Evolutionary conservation across 2,888 invertebrate species (phyloP).

Genomic region (Orgyia antiqua): DNA sequence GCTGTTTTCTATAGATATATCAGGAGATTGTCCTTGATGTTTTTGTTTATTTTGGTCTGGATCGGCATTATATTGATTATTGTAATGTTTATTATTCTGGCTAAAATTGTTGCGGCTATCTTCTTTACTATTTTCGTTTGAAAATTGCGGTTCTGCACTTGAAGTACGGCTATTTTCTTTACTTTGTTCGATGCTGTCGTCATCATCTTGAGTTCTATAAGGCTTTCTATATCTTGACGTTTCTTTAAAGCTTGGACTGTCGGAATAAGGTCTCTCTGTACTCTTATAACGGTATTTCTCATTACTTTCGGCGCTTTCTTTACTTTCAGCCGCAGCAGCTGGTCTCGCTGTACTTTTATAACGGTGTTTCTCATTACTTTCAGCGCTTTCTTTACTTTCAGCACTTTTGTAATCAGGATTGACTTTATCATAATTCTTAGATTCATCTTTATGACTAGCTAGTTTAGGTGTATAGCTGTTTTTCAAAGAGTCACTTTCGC

Average conservation of each 20-base stretch:
- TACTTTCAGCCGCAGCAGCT: conserved; percentile 13
- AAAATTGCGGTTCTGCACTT: conserved; percentile 4
- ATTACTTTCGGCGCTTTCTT: conserved; percentile 12
- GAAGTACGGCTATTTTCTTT: conserved; percentile 1
- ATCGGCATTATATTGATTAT: not conserved
- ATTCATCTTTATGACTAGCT: conserved; percentile 8
- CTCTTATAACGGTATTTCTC: conserved; percentile 4
- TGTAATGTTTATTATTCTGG: not conserved
- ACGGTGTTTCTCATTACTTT: conserved; percentile 8
- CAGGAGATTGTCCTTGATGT: not conserved
- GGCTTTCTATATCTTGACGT: conserved; percentile 8
- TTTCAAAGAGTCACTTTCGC: conserved; percentile 8
- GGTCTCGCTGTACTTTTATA: conserved; percentile 5
- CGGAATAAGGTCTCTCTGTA: conserved; percentile 6
- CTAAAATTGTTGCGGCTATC: not conserved
- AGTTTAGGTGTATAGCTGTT: conserved; percentile 7
- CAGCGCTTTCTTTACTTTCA: conserved; percentile 14
- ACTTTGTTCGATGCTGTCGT: not conserved
- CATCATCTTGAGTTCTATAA: conserved; percentile 4
- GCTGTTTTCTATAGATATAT: conserved; percentile 19
- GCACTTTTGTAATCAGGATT: conserved; percentile 9
- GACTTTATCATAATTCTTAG: conserved; percentile 10
- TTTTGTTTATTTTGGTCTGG: conserved; percentile 6
- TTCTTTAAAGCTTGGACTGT: conserved; percentile 17
- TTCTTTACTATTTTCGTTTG: conserved; percentile 20